A percentile compares a stretch with the other conserved stretches of the same genome.
Conservation (phyloP, 2,888 invertebrate species). For the Dusona sp. region DNA sequence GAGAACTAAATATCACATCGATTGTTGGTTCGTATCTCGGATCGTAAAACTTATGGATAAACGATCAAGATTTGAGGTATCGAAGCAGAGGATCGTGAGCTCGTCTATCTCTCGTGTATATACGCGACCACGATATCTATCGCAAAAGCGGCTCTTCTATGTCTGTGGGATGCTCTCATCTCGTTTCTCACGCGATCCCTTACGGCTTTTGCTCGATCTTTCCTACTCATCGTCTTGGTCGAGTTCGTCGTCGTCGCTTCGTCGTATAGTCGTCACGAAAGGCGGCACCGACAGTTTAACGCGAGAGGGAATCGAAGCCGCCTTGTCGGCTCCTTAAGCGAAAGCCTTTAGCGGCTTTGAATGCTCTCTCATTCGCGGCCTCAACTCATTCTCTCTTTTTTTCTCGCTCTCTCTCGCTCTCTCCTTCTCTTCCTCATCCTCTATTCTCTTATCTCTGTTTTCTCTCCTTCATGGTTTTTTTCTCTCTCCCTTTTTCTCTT, state of each 20-base stretch:
- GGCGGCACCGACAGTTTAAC: slow-evolving; percentile 69
- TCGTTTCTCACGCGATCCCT: slow-evolving; percentile 67
- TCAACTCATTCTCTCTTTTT: slow-evolving; percentile 24
- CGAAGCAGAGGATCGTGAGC: slow-evolving; percentile 33
- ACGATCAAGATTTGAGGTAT: slow-evolving; percentile 33
- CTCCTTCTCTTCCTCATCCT: neutral
- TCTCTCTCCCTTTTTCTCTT: neutral
- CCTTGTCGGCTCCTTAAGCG: slow-evolving; percentile 68
- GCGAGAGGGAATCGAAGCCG: slow-evolving; percentile 58
- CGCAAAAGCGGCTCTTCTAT: neutral
- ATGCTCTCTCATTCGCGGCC: slow-evolving; percentile 62
- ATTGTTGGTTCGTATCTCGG: neutral
- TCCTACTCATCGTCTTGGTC: slow-evolving; percentile 40
- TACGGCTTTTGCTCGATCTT: slow-evolving; percentile 30
- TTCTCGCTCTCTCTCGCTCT: slow-evolving; percentile 3
- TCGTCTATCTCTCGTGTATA: slow-evolving; percentile 54
- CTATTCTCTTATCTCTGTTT: neutral
- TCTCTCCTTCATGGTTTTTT: slow-evolving; percentile 9
- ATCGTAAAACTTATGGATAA: neutral
- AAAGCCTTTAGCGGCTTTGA: slow-evolving; percentile 66
- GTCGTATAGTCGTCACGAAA: slow-evolving; percentile 66
- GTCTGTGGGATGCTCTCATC: slow-evolving; percentile 42
- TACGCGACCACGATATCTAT: slow-evolving; percentile 14
- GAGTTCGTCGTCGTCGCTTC: slow-evolving; percentile 42
- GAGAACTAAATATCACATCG: neutral